A percentile compares a stretch with the other conserved stretches of the same genome.
phyloP scores from a whole-genome alignment of 2,888 invertebrate species.

The Oscheius sp. region DNA sequence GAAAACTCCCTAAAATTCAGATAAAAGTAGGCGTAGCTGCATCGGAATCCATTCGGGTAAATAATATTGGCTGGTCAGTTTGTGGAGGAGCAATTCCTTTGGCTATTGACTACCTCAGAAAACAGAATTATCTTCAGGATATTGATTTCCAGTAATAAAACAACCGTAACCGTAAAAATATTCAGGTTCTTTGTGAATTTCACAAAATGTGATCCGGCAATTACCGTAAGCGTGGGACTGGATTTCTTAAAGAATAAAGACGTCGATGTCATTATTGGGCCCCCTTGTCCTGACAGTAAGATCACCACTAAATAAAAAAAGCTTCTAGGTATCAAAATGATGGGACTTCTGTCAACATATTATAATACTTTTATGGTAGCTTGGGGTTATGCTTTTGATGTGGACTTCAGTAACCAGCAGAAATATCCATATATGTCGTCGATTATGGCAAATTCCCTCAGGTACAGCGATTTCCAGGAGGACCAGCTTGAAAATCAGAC shows the following conservation, averaged over 20 bases:
- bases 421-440: slow-evolving; percentile 44
- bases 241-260: slow-evolving; percentile 53
- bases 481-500: neutral
- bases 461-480: no score
- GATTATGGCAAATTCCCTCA: slow-evolving; percentile 39
- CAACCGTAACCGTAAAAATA: neutral
- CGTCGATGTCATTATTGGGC: slow-evolving; percentile 60
- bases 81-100: slow-evolving; percentile 48
- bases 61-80: slow-evolving; percentile 40
- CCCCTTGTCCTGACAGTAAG: slow-evolving; percentile 53
- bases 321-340: slow-evolving; percentile 35
- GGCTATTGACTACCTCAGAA: slow-evolving; percentile 40
- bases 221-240: slow-evolving; percentile 38
- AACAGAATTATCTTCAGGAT: slow-evolving; percentile 36
- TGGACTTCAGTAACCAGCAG: slow-evolving; percentile 36
- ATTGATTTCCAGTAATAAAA: slow-evolving; percentile 44
- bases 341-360: slow-evolving; percentile 39
- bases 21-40: slow-evolving; percentile 32
- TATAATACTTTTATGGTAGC: slow-evolving; percentile 44
- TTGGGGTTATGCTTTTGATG: slow-evolving; percentile 47
- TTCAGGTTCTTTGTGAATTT: slow-evolving; percentile 45
- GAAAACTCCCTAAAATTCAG: neutral
- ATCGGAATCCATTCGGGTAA: neutral
- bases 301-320: neutral
- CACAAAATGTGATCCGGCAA: slow-evolving; percentile 46